Evolutionary conservation across 2,888 invertebrate species (phyloP).

Genomic region (Dicyrtomina minuta): DNA sequence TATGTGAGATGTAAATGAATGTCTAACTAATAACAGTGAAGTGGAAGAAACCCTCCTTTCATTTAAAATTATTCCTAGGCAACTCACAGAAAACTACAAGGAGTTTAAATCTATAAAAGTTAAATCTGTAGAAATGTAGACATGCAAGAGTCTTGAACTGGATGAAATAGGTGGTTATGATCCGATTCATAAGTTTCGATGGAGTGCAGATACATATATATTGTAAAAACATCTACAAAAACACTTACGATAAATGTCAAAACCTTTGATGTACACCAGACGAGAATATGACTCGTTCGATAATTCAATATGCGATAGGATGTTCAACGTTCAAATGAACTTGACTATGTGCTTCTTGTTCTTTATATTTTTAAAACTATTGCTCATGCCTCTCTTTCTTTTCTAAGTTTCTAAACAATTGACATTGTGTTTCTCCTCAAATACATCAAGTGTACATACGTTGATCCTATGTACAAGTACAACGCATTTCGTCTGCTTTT

Average conservation of each 20-base stretch:
- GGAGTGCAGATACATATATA: no score
- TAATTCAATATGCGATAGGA: no score
- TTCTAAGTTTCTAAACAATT: constrained; percentile 36
- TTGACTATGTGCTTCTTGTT: no score
- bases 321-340: no score
- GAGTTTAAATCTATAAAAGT: neutral
- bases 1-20: no score
- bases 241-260: constrained; percentile 33
- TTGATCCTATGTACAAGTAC: neutral
- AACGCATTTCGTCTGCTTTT: neutral
- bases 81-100: no score
- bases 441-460: constrained; percentile 4
- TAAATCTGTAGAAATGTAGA: constrained; percentile 1
- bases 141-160: neutral
- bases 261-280: constrained; percentile 30
- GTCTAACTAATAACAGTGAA: no score
- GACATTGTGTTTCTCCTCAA: constrained; percentile 38
- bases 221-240: constrained; percentile 16
- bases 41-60: no score
- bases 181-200: no score
- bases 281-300: constrained; percentile 20
- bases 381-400: constrained; percentile 30
- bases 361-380: no score
- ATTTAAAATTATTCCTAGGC: no score
- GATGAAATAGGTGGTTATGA: neutral